A percentile compares a stretch with the other conserved stretches of the same genome.
phyloP scores from a whole-genome alignment of 30 jellyfish, hydroid and myxozoan species.

The Hydra vulgaris region DNA sequence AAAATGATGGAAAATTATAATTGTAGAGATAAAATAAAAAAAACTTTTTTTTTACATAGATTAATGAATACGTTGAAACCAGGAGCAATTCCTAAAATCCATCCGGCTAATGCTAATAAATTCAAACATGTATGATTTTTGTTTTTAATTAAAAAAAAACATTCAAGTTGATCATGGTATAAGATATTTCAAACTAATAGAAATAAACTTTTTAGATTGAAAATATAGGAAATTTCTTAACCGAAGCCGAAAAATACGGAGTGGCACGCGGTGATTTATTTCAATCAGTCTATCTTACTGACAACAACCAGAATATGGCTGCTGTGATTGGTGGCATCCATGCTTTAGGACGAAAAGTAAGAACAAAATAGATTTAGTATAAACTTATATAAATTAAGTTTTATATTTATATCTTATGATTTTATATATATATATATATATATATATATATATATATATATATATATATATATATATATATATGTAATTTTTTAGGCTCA shows the following conservation, averaged over 20 bases:
- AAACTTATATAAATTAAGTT: no score
- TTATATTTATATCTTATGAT: no score
- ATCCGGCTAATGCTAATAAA: slow-evolving; percentile 22
- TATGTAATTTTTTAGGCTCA: no score
- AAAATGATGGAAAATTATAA: no score
- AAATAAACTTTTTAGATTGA: slow-evolving; percentile 55
- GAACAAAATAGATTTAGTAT: no score
- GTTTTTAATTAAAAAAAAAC: background rate
- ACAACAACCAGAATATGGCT: slow-evolving; percentile 68
- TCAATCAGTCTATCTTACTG: slow-evolving; percentile 82
- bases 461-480: no score
- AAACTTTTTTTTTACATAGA: slow-evolving; percentile 10
- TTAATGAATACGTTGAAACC: slow-evolving; percentile 20
- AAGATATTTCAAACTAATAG: no score
- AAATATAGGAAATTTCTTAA: slow-evolving; percentile 64
- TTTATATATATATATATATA: no score
- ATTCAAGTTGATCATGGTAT: background rate
- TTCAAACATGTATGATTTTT: slow-evolving; percentile 14
- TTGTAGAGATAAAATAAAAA: no score
- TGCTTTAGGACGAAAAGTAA: slow-evolving; percentile 89
- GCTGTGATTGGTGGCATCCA: slow-evolving; percentile 83
- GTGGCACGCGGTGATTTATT: slow-evolving; percentile 51
- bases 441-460: no score
- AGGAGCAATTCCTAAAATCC: slow-evolving; percentile 21
- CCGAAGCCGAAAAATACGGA: slow-evolving; percentile 68